phyloP scores from a whole-genome alignment of 2,888 invertebrate genomes.

The Eilema depressum region DNA sequence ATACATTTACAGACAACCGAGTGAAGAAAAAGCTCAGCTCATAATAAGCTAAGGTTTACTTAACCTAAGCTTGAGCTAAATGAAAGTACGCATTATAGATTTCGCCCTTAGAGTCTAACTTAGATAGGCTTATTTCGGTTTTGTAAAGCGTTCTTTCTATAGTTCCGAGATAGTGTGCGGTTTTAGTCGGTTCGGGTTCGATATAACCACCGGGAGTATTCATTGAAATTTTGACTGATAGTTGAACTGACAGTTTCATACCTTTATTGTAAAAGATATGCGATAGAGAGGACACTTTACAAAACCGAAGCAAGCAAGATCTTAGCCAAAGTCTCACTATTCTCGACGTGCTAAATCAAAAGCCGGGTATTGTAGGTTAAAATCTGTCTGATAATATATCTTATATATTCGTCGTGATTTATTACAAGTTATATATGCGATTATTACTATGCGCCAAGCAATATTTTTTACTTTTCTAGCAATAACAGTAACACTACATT shows the following conservation, averaged over 20 bases:
- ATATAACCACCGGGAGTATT: too few relatives aligned
- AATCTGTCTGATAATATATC: constrained; percentile 5
- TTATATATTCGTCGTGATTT: not conserved
- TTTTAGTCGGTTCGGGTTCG: too few relatives aligned
- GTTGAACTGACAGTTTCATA: too few relatives aligned
- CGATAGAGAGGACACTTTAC: too few relatives aligned
- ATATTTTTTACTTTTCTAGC: constrained; percentile 54
- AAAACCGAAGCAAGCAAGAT: not conserved
- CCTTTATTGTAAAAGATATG: too few relatives aligned
- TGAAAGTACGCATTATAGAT: too few relatives aligned
- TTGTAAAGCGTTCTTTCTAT: not conserved
- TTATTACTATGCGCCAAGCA: constrained; percentile 52
- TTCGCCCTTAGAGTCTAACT: not conserved
- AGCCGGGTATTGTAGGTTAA: not conserved
- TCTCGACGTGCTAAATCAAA: not conserved
- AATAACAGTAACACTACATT: constrained; percentile 66
- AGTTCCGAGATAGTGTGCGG: not conserved
- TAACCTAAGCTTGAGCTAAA: too few relatives aligned
- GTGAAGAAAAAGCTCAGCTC: too few relatives aligned
- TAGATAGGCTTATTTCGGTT: not conserved
- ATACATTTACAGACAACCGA: too few relatives aligned
- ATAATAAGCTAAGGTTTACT: too few relatives aligned
- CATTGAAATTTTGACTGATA: too few relatives aligned
- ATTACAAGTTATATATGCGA: constrained; percentile 14
- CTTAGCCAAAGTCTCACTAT: not conserved